Evolutionary conservation across 1,140 invertebrate species (phyloP).

Genomic region (Pogonus chalceus): DNA sequence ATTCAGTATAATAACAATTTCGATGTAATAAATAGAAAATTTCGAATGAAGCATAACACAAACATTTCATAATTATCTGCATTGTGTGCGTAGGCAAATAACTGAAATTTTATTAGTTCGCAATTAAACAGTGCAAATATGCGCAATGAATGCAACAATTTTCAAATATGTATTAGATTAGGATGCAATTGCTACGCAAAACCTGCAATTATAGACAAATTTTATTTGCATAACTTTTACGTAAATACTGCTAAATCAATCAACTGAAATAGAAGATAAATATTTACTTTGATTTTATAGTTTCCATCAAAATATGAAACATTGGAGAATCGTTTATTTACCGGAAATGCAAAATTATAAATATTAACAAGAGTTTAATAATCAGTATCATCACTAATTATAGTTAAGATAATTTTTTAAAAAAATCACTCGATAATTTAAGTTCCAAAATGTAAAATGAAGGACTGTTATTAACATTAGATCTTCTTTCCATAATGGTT

Average conservation of each 20-base stretch:
- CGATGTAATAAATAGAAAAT: background rate
- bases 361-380: too few relatives aligned
- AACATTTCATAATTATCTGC: background rate
- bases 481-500: too few relatives aligned
- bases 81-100: background rate
- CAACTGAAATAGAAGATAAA: background rate
- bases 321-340: too few relatives aligned
- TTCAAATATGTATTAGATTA: background rate
- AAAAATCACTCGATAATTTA: too few relatives aligned
- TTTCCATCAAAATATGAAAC: too few relatives aligned
- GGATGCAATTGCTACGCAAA: background rate
- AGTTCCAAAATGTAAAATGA: too few relatives aligned
- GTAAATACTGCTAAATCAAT: background rate
- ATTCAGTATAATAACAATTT: background rate
- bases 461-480: too few relatives aligned
- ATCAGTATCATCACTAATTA: too few relatives aligned
- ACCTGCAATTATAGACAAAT: background rate
- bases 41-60: background rate
- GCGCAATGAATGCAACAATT: background rate
- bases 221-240: background rate
- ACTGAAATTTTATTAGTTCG: background rate
- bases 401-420: too few relatives aligned
- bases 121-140: conserved; percentile 6
- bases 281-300: too few relatives aligned
- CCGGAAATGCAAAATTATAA: too few relatives aligned